Evolutionary conservation across 2,113 vertebrate species (phyloP).

Genomic region (Oncorhynchus masou): DNA sequence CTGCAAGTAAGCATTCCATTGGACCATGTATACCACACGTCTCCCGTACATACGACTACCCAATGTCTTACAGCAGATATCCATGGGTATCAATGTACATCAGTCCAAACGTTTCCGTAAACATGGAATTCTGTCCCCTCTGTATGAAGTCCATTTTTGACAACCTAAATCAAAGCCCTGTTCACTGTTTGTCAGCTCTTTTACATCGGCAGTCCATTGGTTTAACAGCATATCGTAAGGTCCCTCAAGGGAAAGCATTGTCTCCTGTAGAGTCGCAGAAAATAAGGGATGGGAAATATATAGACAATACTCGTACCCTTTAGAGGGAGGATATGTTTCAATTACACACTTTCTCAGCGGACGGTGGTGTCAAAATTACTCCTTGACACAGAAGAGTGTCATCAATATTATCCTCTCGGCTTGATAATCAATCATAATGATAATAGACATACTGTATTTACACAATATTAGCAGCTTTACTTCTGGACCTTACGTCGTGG

Average conservation of each 20-base stretch:
- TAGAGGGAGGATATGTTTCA: neutral
- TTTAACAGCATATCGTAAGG: slow-evolving; percentile 9
- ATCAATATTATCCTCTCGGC: neutral
- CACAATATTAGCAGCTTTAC: slow-evolving; percentile 44
- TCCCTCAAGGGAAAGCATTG: slow-evolving; percentile 17
- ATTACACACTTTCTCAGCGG: neutral
- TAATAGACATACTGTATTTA: slow-evolving; percentile 26
- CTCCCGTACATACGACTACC: no score
- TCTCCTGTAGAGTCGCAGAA: neutral
- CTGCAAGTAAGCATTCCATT: no score
- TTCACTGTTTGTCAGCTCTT: neutral
- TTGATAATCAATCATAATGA: slow-evolving; percentile 8
- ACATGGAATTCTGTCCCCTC: slow-evolving; percentile 7
- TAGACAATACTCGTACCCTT: neutral
- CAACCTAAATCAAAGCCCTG: neutral
- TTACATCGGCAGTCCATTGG: neutral
- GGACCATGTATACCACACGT: no score
- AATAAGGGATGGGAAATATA: no score
- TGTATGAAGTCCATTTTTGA: slow-evolving; percentile 16
- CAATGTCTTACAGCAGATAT: neutral
- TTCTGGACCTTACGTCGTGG: slow-evolving; percentile 52
- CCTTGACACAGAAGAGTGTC: neutral
- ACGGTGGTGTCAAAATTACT: neutral
- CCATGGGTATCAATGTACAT: neutral
- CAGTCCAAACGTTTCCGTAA: slow-evolving; percentile 1